phyloP scores from a whole-genome alignment of 2,888 invertebrate species.

The Cantharis lateralis region DNA sequence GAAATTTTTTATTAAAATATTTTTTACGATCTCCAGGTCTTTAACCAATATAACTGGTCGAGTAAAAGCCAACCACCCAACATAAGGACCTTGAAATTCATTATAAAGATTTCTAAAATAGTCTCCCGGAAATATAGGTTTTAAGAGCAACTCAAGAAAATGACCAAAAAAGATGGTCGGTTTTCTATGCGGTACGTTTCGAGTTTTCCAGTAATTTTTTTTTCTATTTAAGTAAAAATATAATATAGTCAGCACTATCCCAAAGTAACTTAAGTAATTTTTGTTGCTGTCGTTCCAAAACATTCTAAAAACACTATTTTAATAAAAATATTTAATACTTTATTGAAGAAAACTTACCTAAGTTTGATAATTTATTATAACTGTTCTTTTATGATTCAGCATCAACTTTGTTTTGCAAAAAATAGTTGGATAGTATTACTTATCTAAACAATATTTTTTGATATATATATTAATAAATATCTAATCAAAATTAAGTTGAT shows the following conservation, averaged over 20 bases:
- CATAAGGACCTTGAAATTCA: conserved; percentile 44
- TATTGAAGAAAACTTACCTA: neutral
- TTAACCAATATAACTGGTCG: conserved; percentile 57
- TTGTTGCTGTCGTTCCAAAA: neutral
- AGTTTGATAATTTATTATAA: neutral
- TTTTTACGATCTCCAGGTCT: conserved; percentile 57
- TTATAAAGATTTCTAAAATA: conserved; percentile 45
- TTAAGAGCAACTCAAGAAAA: conserved; percentile 47
- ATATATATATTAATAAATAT: too few relatives aligned
- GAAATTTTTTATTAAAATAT: conserved; percentile 57
- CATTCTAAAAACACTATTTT: neutral
- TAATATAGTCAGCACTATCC: conserved; percentile 36
- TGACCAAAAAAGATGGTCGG: conserved; percentile 55
- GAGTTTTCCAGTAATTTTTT: conserved; percentile 55
- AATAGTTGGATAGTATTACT: too few relatives aligned
- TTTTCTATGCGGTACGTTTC: conserved; percentile 49
- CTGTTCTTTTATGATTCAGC: too few relatives aligned
- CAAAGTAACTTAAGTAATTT: neutral
- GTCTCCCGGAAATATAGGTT: conserved; percentile 46
- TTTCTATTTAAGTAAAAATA: conserved; percentile 16
- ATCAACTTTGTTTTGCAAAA: too few relatives aligned
- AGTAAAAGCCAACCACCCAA: conserved; percentile 59
- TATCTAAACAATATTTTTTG: too few relatives aligned
- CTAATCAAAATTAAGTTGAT: too few relatives aligned
- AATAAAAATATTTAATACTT: neutral